These are phyloP conservation scores for Muricea muricata DNA, from an alignment of 92 coral and sea anemone genomes.

Conservation along the genomic window DNA sequence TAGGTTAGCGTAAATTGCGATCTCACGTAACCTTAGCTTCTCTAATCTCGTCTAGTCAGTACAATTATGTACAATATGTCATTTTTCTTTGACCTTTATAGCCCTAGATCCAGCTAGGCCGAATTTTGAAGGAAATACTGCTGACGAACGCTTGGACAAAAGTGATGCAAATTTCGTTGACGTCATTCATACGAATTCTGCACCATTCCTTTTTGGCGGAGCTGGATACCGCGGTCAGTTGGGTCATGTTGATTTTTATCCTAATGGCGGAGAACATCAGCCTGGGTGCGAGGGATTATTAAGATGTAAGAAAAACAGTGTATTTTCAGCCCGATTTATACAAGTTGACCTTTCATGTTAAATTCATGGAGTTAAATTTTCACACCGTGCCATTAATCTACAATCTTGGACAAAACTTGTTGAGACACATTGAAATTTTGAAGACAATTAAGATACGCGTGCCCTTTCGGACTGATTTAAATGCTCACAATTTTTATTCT, in stretches of 20 bases:
- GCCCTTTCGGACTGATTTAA: too few species aligned
- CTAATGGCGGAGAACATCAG: conserved; percentile 91
- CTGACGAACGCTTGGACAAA: conserved; percentile 84
- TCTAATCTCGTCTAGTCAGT: background rate
- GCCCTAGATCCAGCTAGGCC: conserved; percentile 97
- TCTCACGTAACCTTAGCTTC: too few species aligned
- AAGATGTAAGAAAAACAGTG: conserved; percentile 33
- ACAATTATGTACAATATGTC: too few species aligned
- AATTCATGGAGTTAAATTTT: too few species aligned
- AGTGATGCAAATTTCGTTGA: conserved; percentile 93
- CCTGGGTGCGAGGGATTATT: conserved; percentile 82
- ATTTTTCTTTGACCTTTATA: conserved; percentile 5
- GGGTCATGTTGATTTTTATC: conserved; percentile 96
- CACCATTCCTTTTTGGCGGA: conserved; percentile 48
- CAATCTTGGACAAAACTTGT: too few species aligned
- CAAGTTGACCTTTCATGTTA: background rate
- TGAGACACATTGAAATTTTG: too few species aligned
- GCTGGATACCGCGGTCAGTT: conserved; percentile 80
- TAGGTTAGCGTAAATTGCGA: too few species aligned
- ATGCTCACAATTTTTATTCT: too few species aligned
- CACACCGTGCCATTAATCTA: too few species aligned
- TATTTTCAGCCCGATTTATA: background rate
- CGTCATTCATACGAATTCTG: conserved; percentile 83
- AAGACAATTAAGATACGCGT: too few species aligned
- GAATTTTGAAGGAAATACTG: conserved; percentile 72